Base-by-base conservation (phyloP, 2,888 invertebrate species). In the Minunthozetes semirufus region DNA sequence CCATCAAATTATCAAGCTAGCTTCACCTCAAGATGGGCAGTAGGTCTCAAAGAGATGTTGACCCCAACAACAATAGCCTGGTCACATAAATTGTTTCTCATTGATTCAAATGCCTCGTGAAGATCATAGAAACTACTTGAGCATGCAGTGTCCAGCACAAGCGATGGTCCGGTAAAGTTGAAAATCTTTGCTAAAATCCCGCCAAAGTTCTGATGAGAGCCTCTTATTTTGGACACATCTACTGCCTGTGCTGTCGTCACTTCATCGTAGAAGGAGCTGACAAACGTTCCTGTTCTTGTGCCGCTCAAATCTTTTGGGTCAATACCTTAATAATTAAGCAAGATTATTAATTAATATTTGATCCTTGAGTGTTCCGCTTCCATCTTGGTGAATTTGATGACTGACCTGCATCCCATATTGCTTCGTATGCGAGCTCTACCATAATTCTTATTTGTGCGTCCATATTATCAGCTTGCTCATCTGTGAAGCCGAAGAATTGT, bases 111-210 rank as follows among this genome's bases (percentile, higher is more conserved):
- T 4, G 93, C 94, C 66, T 93, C 92, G 81, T 95, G 90, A 81
- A 98, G 85, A 22, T 95, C 97, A 82, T 92, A 89, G 82, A 97
- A 85, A 78, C 94, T 93, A 80, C 96, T 96, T 0, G 97, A 96
- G 84, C 98, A 99, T 9, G 98, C 98, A 1, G 98, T 97, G 85
- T 99, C 98, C 63, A 97, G 85, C 48, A 94, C 90, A 84, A 90
- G 95, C 82, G 96, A 96, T 8, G 75, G 77, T 82, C 87, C 95
- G 81, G 88, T 90, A 78, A 96, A 90, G 83, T 98, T 95, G 84
- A 96, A 97, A 71, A 93, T 90, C 85, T 89, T 98, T 48, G 22
- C 48, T 9, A n/a, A n/a, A n/a, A n/a, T n/a, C n/a, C n/a, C n/a
- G n/a, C n/a, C 46, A 22, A 48, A 68, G 0, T 13, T 13, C n/a